Percentiles rank a stretch among this genome's conserved stretches.
Evolutionary conservation across 2,113 vertebrate species (phyloP).

Genomic region (Cynopterus brachyotis): DNA sequence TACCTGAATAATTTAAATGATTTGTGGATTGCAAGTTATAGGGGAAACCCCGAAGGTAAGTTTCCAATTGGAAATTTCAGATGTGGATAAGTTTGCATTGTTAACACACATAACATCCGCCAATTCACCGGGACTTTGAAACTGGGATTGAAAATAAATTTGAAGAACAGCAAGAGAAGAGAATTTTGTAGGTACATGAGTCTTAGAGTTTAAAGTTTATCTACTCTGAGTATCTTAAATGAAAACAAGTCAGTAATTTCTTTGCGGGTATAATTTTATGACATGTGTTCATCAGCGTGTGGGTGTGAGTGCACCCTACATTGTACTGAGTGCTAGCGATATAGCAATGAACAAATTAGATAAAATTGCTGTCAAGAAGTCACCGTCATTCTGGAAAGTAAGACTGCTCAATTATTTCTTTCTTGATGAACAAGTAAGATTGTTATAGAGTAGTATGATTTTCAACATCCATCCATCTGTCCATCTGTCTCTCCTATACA

Average conservation of each 20-base stretch:
- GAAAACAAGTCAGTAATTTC: neutral
- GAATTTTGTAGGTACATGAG: neutral
- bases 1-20: conserved; percentile 10
- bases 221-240: neutral
- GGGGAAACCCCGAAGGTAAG: neutral
- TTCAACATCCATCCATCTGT: neutral
- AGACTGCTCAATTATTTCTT: neutral
- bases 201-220: neutral
- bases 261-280: neutral
- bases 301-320: no score
- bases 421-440: neutral
- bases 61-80: neutral
- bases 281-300: neutral
- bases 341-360: neutral
- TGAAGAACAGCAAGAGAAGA: neutral
- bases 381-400: neutral
- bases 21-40: conserved; percentile 12
- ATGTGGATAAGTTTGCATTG: neutral
- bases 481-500: neutral
- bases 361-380: neutral
- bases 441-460: neutral
- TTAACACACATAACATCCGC: neutral
- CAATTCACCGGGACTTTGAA: neutral
- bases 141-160: neutral
- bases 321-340: neutral